phyloP scores from a whole-genome alignment of 2,888 invertebrate genomes.

The Keiferia lycopersicella region DNA sequence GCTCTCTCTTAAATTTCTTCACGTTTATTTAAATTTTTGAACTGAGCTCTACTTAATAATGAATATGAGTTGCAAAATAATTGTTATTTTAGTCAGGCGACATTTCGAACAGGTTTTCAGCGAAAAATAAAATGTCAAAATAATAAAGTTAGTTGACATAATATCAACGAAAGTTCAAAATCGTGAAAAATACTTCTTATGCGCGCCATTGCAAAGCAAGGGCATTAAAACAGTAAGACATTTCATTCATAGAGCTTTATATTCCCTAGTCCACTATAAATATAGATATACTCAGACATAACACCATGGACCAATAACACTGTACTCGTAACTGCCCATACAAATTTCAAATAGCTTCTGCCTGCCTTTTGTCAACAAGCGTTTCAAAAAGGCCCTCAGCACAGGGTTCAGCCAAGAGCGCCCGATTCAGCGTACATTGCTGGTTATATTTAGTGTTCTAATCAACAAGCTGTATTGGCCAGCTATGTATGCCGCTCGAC shows the following conservation, averaged over 20 bases:
- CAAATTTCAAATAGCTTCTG: background rate
- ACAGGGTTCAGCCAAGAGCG: background rate
- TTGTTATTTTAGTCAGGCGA: slow-evolving; percentile 1
- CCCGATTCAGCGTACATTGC: too few relatives aligned
- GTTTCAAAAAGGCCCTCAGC: slow-evolving; percentile 11
- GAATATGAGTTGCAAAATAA: slow-evolving; percentile 11
- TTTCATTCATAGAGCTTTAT: background rate
- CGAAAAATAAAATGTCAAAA: background rate
- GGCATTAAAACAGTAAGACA: background rate
- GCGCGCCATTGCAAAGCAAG: background rate
- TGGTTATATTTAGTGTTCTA: too few relatives aligned
- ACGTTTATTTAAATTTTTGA: background rate
- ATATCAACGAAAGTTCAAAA: background rate
- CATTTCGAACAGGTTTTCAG: background rate
- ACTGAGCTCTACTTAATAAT: background rate
- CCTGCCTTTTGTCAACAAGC: slow-evolving; percentile 8
- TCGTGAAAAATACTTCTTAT: background rate
- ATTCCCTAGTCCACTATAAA: too few relatives aligned
- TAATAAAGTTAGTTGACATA: slow-evolving; percentile 14
- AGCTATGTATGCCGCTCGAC: too few relatives aligned
- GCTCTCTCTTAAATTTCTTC: background rate
- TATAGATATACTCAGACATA: too few relatives aligned
- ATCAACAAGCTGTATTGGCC: too few relatives aligned
- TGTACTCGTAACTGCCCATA: background rate
- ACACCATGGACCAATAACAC: background rate